These are phyloP conservation scores for Brachystomella parvula DNA, from an alignment of 1,140 invertebrate species.

Conservation along the genomic window DNA sequence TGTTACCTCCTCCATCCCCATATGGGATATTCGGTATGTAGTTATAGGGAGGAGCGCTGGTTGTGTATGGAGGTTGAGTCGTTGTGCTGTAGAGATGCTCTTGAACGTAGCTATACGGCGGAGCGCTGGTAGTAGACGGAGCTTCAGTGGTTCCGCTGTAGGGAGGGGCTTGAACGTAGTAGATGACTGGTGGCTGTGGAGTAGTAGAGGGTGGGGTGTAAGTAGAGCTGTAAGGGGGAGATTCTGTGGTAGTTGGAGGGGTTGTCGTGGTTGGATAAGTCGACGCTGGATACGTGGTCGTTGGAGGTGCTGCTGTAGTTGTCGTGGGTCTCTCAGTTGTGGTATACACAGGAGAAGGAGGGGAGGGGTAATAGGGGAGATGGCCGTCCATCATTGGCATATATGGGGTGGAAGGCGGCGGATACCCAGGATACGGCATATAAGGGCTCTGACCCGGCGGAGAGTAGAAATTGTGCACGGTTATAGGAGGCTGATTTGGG, in stretches of 20 bases:
- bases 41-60: too few relatives aligned
- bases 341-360: background rate
- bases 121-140: background rate
- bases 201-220: background rate
- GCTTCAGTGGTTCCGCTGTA: background rate
- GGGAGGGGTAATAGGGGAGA: background rate
- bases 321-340: background rate
- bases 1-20: too few relatives aligned
- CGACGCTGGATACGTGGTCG: background rate
- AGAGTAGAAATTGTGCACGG: background rate
- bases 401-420: background rate
- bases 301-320: background rate
- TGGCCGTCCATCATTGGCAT: background rate
- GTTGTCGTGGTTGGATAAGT: background rate
- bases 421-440: background rate
- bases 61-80: background rate
- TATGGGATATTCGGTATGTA: too few relatives aligned
- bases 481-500: background rate
- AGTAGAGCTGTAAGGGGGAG: background rate
- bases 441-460: background rate
- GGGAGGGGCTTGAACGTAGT: constrained; percentile 1
- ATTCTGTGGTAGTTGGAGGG: background rate
- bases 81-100: background rate
- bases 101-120: background rate
- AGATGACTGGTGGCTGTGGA: background rate